Evolutionary conservation across 2,888 invertebrate genomes (phyloP).

Genomic region (Salticus scenicus): DNA sequence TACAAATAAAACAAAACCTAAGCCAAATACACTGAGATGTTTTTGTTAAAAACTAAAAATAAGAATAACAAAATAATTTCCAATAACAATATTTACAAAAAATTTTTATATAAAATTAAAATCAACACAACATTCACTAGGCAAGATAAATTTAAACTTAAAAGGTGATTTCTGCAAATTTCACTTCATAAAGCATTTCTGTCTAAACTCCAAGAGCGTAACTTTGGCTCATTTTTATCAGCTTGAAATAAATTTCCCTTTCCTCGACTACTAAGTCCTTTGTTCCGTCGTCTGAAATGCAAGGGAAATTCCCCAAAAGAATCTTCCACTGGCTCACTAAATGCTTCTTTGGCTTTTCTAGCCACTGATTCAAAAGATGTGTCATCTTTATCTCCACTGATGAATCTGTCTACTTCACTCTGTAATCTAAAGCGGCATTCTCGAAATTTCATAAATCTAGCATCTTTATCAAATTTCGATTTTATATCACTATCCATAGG

Average conservation of each 20-base stretch:
- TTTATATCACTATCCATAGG: constrained; percentile 41
- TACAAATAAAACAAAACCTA: too few relatives aligned
- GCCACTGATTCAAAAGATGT: constrained; percentile 49
- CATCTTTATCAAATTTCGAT: constrained; percentile 50
- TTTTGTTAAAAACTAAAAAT: too few relatives aligned
- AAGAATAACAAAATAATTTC: too few relatives aligned
- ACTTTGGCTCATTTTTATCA: constrained; percentile 57
- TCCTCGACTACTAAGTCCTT: constrained; percentile 24
- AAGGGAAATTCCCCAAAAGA: constrained; percentile 58
- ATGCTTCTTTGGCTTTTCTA: constrained; percentile 51
- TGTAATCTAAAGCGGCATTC: constrained; percentile 54
- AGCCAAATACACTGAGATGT: too few relatives aligned
- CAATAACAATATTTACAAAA: too few relatives aligned
- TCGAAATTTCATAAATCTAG: constrained; percentile 55
- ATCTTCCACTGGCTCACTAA: constrained; percentile 54
- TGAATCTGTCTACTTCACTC: constrained; percentile 61
- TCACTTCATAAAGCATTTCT: constrained; percentile 56
- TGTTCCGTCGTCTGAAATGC: constrained; percentile 47
- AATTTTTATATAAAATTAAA: too few relatives aligned
- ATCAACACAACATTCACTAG: too few relatives aligned
- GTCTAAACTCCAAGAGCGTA: constrained; percentile 68
- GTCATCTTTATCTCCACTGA: constrained; percentile 36
- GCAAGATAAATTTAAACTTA: too few relatives aligned
- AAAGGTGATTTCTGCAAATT: not conserved
- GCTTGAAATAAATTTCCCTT: constrained; percentile 43